A percentile compares a stretch with the other conserved stretches of the same genome.
These are phyloP conservation scores for Hassar affinis DNA, from an alignment of 2,113 vertebrate species.

Conservation along the genomic window DNA sequence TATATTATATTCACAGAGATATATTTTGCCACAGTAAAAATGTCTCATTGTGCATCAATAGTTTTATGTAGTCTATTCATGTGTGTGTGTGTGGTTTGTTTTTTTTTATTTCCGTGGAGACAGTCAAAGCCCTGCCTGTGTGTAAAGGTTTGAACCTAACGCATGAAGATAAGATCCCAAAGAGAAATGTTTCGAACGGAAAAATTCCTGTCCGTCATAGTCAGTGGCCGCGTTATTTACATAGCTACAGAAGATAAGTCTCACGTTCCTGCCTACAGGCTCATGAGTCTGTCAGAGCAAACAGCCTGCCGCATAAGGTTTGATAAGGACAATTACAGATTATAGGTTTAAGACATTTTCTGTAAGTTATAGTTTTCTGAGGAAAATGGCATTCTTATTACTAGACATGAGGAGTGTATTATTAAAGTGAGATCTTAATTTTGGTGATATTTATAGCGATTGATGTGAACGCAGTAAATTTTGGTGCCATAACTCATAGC, in stretches of 20 bases:
- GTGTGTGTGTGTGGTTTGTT: not conserved
- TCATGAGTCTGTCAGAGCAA: not conserved
- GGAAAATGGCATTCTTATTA: not conserved
- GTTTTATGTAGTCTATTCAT: too few relatives aligned
- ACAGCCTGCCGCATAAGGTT: not conserved
- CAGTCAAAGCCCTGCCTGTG: not conserved
- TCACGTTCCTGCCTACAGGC: not conserved
- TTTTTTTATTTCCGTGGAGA: not conserved
- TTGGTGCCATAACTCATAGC: not conserved
- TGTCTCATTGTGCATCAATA: not conserved
- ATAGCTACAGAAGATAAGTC: constrained; percentile 27
- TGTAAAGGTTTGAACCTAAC: not conserved
- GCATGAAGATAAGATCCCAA: constrained; percentile 10
- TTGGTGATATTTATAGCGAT: not conserved
- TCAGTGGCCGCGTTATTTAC: constrained; percentile 16
- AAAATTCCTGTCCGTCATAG: not conserved
- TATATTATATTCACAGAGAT: too few relatives aligned
- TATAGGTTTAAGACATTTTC: not conserved
- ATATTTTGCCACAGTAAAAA: too few relatives aligned
- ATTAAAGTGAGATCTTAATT: not conserved
- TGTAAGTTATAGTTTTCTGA: not conserved
- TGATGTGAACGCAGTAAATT: not conserved
- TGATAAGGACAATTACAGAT: not conserved
- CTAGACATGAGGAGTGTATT: not conserved
- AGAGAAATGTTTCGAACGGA: not conserved